phyloP scores from a whole-genome alignment of 2,888 invertebrate species.

The Amorpha juglandis region DNA sequence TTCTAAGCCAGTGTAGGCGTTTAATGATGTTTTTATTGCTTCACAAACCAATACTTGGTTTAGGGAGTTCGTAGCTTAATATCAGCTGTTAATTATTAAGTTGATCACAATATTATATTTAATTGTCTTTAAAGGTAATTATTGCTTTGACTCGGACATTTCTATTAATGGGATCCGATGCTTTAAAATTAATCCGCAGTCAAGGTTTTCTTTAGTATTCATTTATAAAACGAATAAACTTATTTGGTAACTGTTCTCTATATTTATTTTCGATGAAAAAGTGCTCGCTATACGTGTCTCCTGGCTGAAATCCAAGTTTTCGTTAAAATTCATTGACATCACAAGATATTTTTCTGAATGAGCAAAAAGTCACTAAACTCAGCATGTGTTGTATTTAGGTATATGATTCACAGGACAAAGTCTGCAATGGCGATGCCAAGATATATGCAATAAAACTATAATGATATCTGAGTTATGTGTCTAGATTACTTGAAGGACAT shows the following conservation, averaged over 20 bases:
- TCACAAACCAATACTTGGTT: neutral
- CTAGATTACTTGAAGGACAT: too few species aligned
- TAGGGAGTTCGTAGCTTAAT: neutral
- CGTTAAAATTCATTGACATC: slow-evolving; percentile 3
- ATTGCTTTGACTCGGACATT: neutral
- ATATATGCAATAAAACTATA: neutral
- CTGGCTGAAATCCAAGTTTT: slow-evolving; percentile 1
- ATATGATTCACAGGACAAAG: neutral
- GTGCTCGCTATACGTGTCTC: neutral
- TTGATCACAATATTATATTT: too few species aligned
- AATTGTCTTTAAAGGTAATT: too few species aligned
- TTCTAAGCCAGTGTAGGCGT: neutral
- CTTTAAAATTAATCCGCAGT: neutral
- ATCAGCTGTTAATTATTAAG: too few species aligned
- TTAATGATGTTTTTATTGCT: neutral
- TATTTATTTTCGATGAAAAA: neutral
- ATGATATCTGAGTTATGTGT: neutral
- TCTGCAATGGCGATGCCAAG: neutral
- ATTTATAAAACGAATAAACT: neutral
- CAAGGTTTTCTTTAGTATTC: neutral
- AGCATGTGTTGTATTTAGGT: neutral
- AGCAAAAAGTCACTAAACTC: neutral
- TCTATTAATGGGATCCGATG: neutral
- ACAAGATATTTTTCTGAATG: slow-evolving; percentile 4
- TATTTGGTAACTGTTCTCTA: neutral